phyloP scores from a whole-genome alignment of 2,797 vertebrate species.

The Coranthus polyacanthus region DNA sequence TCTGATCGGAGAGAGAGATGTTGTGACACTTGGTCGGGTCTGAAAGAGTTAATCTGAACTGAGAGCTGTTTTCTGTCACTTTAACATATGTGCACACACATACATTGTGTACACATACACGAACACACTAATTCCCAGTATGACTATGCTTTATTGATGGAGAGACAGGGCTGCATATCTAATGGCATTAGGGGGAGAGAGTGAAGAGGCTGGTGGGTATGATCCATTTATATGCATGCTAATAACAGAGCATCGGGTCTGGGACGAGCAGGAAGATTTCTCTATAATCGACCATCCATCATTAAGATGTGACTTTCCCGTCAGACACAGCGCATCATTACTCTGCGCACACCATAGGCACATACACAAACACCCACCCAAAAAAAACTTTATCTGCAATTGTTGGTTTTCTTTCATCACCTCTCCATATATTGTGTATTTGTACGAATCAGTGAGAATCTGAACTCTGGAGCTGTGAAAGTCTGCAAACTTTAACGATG shows the following conservation, averaged over 20 bases:
- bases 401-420: slow-evolving; percentile 20
- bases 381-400: slow-evolving; percentile 44
- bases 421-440: slow-evolving; percentile 38
- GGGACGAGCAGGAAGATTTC: slow-evolving; percentile 65
- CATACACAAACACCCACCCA: slow-evolving; percentile 15
- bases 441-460: slow-evolving; percentile 27
- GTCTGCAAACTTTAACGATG: slow-evolving; percentile 58
- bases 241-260: slow-evolving; percentile 72
- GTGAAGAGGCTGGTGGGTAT: slow-evolving; percentile 68
- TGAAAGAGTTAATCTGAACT: slow-evolving; percentile 48
- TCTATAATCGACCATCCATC: slow-evolving; percentile 76
- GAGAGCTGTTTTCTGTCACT: slow-evolving; percentile 47
- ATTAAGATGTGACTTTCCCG: slow-evolving; percentile 69
- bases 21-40: slow-evolving; percentile 29
- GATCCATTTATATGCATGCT: slow-evolving; percentile 78
- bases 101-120: slow-evolving; percentile 14
- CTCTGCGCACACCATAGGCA: slow-evolving; percentile 43
- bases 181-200: slow-evolving; percentile 59
- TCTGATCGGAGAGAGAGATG: slow-evolving; percentile 36
- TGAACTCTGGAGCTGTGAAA: slow-evolving; percentile 40
- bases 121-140: slow-evolving; percentile 46
- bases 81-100: slow-evolving; percentile 9
- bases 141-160: slow-evolving; percentile 69
- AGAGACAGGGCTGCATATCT: slow-evolving; percentile 66
- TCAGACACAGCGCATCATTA: slow-evolving; percentile 69